phyloP scores from a whole-genome alignment of 2,113 vertebrate species.

The Anoura caudifer region DNA sequence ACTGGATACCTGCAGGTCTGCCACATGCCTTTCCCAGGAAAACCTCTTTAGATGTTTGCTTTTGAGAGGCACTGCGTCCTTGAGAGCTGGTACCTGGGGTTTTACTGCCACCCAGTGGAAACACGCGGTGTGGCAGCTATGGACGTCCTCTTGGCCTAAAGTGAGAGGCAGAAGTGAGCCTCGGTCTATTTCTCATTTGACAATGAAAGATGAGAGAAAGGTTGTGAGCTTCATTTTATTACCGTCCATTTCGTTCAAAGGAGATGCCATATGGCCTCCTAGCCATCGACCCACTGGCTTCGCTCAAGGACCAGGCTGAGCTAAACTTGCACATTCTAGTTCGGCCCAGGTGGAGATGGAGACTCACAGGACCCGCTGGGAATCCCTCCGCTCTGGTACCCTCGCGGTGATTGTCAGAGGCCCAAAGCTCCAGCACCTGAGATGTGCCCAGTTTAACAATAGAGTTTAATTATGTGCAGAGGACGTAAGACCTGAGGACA shows the following conservation, averaged over 20 bases:
- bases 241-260: constrained; percentile 30
- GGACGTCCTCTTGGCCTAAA: no score
- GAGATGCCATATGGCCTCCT: background rate
- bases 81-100: background rate
- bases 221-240: background rate
- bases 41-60: fast-evolving
- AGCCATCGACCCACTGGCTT: background rate
- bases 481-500: background rate
- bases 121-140: fast-evolving
- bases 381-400: background rate
- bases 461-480: background rate
- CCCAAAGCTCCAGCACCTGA: background rate
- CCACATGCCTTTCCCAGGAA: fast-evolving
- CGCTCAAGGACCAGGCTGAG: background rate
- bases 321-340: background rate
- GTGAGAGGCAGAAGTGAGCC: background rate
- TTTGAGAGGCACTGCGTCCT: fast-evolving
- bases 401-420: background rate
- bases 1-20: background rate
- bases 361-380: background rate
- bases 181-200: fast-evolving
- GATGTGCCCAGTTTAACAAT: background rate
- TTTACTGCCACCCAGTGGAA: constrained; percentile 46
- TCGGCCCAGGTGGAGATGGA: background rate
- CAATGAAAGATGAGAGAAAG: background rate